Evolutionary conservation across 2,113 vertebrate species (phyloP).

Genomic region (Caracal caracal): DNA sequence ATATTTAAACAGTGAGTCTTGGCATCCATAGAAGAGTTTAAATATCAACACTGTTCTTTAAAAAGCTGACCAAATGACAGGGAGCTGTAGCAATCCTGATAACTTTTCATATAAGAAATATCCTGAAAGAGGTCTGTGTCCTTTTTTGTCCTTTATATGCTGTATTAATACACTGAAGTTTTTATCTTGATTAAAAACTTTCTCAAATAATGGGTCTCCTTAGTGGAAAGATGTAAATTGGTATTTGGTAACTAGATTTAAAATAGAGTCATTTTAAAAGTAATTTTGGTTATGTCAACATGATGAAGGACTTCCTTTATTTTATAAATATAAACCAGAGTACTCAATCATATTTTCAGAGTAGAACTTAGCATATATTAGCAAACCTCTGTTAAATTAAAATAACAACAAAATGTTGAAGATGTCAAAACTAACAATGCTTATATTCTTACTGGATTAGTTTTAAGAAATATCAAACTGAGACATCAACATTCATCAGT

Average conservation of each 20-base stretch:
- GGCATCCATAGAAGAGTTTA: not conserved
- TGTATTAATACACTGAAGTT: not conserved
- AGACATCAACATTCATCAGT: not conserved
- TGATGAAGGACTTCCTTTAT: not conserved
- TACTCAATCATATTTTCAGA: not conserved
- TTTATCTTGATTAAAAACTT: not conserved
- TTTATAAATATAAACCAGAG: conserved; percentile 14
- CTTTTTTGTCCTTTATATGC: not conserved
- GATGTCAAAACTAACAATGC: not conserved
- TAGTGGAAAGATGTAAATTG: not conserved
- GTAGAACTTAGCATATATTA: not conserved
- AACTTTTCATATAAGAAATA: not conserved
- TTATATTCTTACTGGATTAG: not conserved
- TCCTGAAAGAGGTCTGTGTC: not conserved
- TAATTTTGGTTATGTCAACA: not conserved
- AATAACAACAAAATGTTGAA: not conserved
- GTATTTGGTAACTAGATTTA: not conserved
- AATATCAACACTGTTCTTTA: conserved; percentile 24
- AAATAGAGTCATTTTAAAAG: not conserved
- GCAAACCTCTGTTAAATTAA: not conserved
- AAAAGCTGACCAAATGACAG: conserved; percentile 35
- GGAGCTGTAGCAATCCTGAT: not conserved
- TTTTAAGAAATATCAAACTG: conserved; percentile 38
- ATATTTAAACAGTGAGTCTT: conserved; percentile 47
- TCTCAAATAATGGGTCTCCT: conserved; percentile 1